Conservation (phyloP, 2,113 vertebrate genomes). For the Carassius carassius region DNA sequence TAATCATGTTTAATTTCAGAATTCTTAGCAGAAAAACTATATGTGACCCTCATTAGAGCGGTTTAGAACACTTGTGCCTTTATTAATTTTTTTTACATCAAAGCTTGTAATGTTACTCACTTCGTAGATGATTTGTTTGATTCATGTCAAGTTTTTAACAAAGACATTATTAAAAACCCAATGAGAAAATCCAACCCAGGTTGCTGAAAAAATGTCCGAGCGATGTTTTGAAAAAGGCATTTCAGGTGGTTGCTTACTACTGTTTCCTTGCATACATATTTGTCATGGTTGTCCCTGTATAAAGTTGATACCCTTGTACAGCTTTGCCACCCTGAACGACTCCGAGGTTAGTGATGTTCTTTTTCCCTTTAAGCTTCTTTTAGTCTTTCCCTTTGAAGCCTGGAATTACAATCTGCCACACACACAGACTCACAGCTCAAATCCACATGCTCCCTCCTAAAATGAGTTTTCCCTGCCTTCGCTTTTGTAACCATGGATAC, state of each 20-base stretch:
- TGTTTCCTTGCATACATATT: background rate
- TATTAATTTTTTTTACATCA: too few relatives aligned
- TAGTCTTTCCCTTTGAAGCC: conserved; percentile 17
- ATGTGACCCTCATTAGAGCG: too few relatives aligned
- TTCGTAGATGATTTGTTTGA: too few relatives aligned
- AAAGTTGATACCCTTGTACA: background rate
- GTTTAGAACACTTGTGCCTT: too few relatives aligned
- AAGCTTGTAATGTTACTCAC: too few relatives aligned
- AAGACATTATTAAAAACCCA: too few relatives aligned
- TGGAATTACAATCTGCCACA: conserved; percentile 26
- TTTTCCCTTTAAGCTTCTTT: conserved; percentile 6
- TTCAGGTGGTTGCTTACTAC: background rate
- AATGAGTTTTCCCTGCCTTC: conserved; percentile 33
- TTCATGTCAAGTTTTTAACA: too few relatives aligned
- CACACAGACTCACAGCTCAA: conserved; percentile 11
- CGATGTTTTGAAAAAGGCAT: too few relatives aligned
- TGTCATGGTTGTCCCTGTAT: background rate
- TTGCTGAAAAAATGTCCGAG: background rate
- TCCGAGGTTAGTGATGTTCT: conserved; percentile 7
- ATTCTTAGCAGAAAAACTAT: background rate
- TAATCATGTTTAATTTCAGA: background rate
- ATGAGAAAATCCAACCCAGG: background rate
- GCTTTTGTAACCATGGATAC: conserved; percentile 44
- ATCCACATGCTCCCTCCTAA: conserved; percentile 20
- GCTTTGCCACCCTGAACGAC: background rate